phyloP scores from a whole-genome alignment of 1,140 invertebrate genomes.

The Pinna nobilis region DNA sequence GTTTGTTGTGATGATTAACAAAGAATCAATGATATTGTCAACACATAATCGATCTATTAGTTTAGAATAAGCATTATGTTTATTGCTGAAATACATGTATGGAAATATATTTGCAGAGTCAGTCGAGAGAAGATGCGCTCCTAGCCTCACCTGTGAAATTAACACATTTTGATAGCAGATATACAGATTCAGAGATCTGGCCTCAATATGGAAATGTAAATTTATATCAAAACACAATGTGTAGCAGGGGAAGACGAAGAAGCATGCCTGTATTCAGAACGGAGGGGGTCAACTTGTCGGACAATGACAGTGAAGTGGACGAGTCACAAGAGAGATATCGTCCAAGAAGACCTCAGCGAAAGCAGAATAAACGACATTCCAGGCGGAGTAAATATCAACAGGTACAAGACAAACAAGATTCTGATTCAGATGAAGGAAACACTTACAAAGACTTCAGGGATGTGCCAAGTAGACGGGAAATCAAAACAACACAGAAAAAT shows the following conservation, averaged over 20 bases:
- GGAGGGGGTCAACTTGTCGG: slow-evolving; percentile 2
- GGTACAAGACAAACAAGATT: not conserved
- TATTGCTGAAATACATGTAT: no score
- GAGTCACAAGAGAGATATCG: not conserved
- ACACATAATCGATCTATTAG: no score
- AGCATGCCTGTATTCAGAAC: slow-evolving; percentile 21
- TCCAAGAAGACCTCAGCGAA: not conserved
- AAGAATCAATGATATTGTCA: no score
- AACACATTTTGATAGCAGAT: no score
- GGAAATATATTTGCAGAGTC: no score
- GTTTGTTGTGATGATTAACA: no score
- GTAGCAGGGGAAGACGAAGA: not conserved
- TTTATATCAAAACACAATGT: no score
- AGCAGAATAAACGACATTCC: slow-evolving; percentile 4
- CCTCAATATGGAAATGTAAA: no score
- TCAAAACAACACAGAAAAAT: not conserved
- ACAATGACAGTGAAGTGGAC: slow-evolving; percentile 16
- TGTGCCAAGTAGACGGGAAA: not conserved
- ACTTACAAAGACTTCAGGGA: not conserved
- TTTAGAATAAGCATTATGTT: no score
- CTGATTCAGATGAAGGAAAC: not conserved
- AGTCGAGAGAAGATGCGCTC: no score
- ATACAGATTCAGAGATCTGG: no score
- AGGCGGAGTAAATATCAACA: not conserved
- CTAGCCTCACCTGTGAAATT: no score